Evolutionary conservation across 2,113 vertebrate genomes (phyloP).

Genomic region (Saguinus imperator): DNA sequence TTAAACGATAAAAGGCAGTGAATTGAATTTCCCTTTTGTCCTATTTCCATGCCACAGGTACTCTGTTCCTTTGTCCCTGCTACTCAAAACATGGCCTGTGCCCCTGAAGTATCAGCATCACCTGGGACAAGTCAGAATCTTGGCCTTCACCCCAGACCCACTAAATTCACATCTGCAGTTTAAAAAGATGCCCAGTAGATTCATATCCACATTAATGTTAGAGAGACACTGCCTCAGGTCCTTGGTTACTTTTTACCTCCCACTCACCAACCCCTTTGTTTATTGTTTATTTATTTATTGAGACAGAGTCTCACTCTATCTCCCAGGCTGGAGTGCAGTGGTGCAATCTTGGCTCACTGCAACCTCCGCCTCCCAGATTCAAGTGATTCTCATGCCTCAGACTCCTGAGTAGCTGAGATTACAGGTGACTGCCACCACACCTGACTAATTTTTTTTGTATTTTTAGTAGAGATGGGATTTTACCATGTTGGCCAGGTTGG

Average conservation of each 20-base stretch:
- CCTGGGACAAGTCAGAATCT: neutral
- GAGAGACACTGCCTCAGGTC: neutral
- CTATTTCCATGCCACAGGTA: neutral
- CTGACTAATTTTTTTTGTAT: no score
- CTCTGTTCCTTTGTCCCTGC: neutral
- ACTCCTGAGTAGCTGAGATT: no score
- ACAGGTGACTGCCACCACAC: no score
- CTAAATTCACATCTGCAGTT: neutral
- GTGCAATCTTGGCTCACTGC: no score
- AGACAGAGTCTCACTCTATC: no score
- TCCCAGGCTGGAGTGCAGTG: no score
- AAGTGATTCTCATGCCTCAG: no score
- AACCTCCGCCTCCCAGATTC: no score
- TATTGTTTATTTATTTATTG: no score
- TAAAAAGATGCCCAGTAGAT: neutral
- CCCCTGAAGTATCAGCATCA: neutral
- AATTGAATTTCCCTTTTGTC: neutral
- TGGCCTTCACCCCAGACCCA: neutral
- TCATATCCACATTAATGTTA: accelerated
- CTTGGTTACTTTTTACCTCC: neutral
- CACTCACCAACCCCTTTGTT: neutral
- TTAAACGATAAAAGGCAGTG: neutral
- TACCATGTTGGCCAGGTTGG: no score
- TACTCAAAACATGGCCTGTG: neutral
- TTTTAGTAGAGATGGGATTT: no score